Percentiles rank a stretch among this genome's conserved stretches.
Evolutionary conservation across 2,888 invertebrate species (phyloP).

Genomic region (Tenthredo notha): DNA sequence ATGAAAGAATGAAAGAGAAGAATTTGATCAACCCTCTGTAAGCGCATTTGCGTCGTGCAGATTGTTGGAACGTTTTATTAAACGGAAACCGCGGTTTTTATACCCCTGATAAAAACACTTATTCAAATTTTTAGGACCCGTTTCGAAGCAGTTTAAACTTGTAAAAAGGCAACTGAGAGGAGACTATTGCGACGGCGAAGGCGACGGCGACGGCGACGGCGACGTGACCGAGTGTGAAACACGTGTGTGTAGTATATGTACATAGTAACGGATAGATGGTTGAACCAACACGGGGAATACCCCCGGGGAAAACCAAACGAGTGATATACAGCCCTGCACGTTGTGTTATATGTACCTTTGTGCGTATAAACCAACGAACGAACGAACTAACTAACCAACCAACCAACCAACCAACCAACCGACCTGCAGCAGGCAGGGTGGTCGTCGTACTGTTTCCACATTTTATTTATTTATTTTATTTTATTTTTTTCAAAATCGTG

Average conservation of each 20-base stretch:
- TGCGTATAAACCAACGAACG: background rate
- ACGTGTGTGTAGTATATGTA: constrained; percentile 19
- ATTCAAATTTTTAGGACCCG: constrained; percentile 33
- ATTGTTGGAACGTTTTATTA: background rate
- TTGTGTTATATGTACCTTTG: constrained; percentile 18
- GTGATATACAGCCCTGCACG: constrained; percentile 41
- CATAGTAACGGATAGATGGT: constrained; percentile 44
- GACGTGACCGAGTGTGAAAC: constrained; percentile 44
- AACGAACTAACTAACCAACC: background rate
- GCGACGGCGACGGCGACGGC: background rate
- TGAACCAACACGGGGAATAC: constrained; percentile 31
- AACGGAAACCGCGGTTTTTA: background rate
- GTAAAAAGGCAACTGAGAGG: constrained; percentile 9
- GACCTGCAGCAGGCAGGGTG: background rate
- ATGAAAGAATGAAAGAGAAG: background rate
- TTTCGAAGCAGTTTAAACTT: constrained; percentile 42
- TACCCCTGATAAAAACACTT: constrained; percentile 18
- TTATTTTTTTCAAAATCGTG: constrained; percentile 1
- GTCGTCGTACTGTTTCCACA: background rate
- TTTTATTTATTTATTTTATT: background rate
- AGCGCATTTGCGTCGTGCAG: background rate
- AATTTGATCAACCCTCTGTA: background rate
- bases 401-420: background rate
- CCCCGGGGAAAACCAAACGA: constrained; percentile 45
- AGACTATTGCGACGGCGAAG: background rate